phyloP scores from a whole-genome alignment of 2,797 vertebrate genomes.

The Morelia viridis region DNA sequence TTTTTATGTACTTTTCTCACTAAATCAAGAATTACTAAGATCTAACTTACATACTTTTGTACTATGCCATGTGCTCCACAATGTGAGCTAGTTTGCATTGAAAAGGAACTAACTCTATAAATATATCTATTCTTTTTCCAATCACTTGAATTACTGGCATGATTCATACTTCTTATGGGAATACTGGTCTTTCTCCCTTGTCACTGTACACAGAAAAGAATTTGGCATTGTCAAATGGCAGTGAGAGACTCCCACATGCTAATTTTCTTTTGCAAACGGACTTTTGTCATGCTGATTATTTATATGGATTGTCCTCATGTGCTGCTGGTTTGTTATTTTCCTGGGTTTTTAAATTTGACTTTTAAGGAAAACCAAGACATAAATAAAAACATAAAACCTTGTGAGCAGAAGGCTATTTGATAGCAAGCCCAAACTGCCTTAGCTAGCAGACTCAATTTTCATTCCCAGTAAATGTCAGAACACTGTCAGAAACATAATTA shows the following conservation, averaged over 20 bases:
- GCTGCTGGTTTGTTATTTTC: background rate
- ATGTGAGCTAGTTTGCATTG: background rate
- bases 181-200: background rate
- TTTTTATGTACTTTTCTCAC: background rate
- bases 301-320: no score
- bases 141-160: background rate
- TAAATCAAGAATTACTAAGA: background rate
- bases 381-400: background rate
- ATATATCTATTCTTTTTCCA: background rate
- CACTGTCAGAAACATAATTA: background rate
- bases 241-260: background rate
- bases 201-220: background rate
- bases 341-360: background rate
- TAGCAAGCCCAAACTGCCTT: background rate
- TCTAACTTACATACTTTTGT: background rate
- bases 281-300: background rate
- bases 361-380: background rate
- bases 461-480: background rate
- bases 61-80: background rate
- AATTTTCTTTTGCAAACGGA: background rate
- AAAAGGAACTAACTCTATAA: background rate
- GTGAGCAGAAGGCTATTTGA: background rate
- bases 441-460: background rate
- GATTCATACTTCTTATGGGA: background rate
- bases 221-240: background rate